Percentiles rank a stretch among this genome's conserved stretches.
These are phyloP conservation scores for Rhopalosiphum padi DNA, from an alignment of 1,140 invertebrate species.

Conservation along the genomic window DNA sequence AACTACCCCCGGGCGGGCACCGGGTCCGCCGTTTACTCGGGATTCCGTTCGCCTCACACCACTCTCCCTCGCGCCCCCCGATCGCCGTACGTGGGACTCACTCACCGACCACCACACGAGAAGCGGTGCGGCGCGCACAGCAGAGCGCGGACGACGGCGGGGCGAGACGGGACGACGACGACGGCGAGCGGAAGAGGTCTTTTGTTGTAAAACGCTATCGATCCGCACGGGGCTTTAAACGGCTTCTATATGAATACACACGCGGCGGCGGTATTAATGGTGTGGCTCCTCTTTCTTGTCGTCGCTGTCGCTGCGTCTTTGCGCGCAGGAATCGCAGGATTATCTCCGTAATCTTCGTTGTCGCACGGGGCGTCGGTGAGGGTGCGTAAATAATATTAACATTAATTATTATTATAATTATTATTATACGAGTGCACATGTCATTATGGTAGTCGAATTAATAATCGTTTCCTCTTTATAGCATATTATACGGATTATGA, in stretches of 20 bases:
- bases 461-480: background rate
- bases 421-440: background rate
- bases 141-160: background rate
- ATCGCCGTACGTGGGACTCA: background rate
- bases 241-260: constrained; percentile 49
- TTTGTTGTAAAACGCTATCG: constrained; percentile 57
- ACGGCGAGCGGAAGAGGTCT: constrained; percentile 4
- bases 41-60: background rate
- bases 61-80: background rate
- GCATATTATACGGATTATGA: background rate
- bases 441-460: background rate
- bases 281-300: constrained; percentile 39
- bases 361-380: background rate
- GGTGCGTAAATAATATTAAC: background rate
- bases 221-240: constrained; percentile 53
- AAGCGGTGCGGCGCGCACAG: background rate
- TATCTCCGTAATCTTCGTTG: background rate
- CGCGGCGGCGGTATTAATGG: constrained; percentile 39
- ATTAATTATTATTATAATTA: background rate
- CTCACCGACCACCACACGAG: background rate
- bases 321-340: constrained; percentile 27
- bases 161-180: background rate
- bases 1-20: background rate
- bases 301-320: constrained; percentile 7
- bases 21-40: constrained; percentile 27